Evolutionary conservation across 2,797 vertebrate species (phyloP).

Genomic region (Cyprinella venusta): DNA sequence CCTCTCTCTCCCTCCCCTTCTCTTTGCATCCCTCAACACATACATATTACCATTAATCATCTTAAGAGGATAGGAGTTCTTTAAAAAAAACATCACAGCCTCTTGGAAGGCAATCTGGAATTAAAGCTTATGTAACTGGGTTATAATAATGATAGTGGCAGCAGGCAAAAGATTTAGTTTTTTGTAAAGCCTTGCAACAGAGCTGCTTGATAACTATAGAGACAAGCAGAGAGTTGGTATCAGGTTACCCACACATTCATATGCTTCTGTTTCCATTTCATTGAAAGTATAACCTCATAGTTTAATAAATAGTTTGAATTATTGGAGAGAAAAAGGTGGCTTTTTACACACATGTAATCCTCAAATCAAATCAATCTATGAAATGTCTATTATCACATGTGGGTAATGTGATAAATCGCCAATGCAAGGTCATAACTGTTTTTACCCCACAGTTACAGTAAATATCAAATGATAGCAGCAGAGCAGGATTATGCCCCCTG

Average conservation of each 20-base stretch:
- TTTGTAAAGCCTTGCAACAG: constrained; percentile 46
- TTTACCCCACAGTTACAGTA: neutral
- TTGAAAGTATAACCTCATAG: neutral
- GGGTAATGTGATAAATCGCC: constrained; percentile 13
- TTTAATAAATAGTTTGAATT: neutral
- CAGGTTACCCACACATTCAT: neutral
- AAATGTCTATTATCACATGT: constrained; percentile 1
- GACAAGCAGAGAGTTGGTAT: constrained; percentile 8
- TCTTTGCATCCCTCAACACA: constrained; percentile 33
- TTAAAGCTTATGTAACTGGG: constrained; percentile 47
- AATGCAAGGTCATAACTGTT: neutral
- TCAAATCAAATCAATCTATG: constrained; percentile 34
- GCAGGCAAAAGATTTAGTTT: constrained; percentile 31
- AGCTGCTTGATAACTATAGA: constrained; percentile 10
- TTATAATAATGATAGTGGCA: constrained; percentile 42
- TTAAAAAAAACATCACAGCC: constrained; percentile 44
- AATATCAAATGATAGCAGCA: neutral
- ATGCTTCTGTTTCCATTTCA: neutral
- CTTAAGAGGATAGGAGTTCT: constrained; percentile 47
- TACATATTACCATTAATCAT: constrained; percentile 47
- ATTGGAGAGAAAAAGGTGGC: constrained; percentile 9
- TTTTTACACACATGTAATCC: constrained; percentile 40
- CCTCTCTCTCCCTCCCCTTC: neutral
- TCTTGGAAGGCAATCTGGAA: constrained; percentile 41
- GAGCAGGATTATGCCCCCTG: constrained; percentile 7